A percentile compares a stretch with the other conserved stretches of the same genome.
Conservation (phyloP, 1,140 invertebrate species). For the Ostrea denselamellosa region DNA sequence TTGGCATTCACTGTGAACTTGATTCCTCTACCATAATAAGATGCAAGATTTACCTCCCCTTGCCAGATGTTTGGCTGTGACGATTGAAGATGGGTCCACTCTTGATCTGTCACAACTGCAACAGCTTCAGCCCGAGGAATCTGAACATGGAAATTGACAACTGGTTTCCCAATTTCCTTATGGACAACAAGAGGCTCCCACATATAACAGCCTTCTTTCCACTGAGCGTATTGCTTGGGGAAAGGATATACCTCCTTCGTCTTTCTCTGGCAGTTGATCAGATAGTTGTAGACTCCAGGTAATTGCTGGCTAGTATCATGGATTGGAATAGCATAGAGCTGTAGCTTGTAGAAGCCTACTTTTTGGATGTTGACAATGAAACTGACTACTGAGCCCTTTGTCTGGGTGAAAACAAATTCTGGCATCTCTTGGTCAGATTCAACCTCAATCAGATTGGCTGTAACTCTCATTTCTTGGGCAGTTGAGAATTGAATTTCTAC, state of each 20-base stretch:
- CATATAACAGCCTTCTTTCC: conserved; percentile 79
- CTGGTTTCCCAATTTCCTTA: conserved; percentile 55
- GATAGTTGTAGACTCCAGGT: conserved; percentile 78
- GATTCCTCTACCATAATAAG: conserved; percentile 61
- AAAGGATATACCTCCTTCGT: conserved; percentile 61
- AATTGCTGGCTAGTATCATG: conserved; percentile 74
- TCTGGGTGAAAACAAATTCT: conserved; percentile 76
- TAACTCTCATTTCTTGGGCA: conserved; percentile 72
- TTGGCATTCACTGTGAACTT: conserved; percentile 77
- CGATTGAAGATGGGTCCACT: conserved; percentile 76
- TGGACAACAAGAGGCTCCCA: conserved; percentile 67
- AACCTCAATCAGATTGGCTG: conserved; percentile 76
- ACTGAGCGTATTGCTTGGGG: conserved; percentile 78
- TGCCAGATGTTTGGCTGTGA: conserved; percentile 70
- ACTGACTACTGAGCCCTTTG: conserved; percentile 64
- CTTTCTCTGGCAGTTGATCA: conserved; percentile 73
- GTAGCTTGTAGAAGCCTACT: conserved; percentile 77
- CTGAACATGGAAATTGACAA: conserved; percentile 69
- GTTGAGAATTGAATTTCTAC: conserved; percentile 72
- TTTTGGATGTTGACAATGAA: conserved; percentile 73
- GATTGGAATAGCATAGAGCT: conserved; percentile 77
- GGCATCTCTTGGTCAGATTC: conserved; percentile 71
- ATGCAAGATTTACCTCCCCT: conserved; percentile 66
- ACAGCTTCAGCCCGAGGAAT: conserved; percentile 75
- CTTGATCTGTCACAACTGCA: conserved; percentile 74